Evolutionary conservation across 2,888 invertebrate genomes (phyloP), one percentile per base, ranked within the genome.

Genomic region (Papilio demoleus): DNA sequence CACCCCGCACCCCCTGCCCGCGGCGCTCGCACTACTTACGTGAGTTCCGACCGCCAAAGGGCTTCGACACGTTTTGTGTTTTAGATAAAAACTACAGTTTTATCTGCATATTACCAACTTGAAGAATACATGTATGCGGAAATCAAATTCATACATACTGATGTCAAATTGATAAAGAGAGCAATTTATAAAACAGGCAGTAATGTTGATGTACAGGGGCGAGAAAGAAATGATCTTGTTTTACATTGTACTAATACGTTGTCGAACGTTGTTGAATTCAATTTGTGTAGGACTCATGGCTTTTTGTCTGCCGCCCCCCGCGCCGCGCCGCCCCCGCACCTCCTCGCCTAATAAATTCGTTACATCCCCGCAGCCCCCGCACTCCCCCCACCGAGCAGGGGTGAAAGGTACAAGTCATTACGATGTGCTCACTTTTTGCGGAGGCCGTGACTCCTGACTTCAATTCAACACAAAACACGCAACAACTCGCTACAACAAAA

Each of bases 401-500:
- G 87, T 78, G 81, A 80, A 83, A 86, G 82, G 81, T 80, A 83
- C 86, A 72, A 87, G 88, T 88, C 88, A 88, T 84, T 73, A 75
- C 67, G 69, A 66, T 70, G 70, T 70, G 70, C 42, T 63, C 63
- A 53, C 61, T 34, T 67, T 50, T 38, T 31, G 61, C 60, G 12
- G 12, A 45, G 31, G 9, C 31, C 31, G 45, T 45, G 45, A 62
- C 62, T 62, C 45, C 45, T 40, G 40, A 19, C 6, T 42, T 17
- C 31, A 22, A 62, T 45, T 42, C 42, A 42, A 42, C 42, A 50
- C 14, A 31, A 53, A 50, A 38, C 50, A 53, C 63, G 36, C 36
- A 64, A 64, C 36, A 50, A 47, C 31, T 42, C 50, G 24, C 24
- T 50, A 24, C 50, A 24, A 2, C 47, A 47, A 12, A 47, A 50